Base-by-base conservation (phyloP, 2,797 vertebrate species). In the Sparidentex hasta region DNA sequence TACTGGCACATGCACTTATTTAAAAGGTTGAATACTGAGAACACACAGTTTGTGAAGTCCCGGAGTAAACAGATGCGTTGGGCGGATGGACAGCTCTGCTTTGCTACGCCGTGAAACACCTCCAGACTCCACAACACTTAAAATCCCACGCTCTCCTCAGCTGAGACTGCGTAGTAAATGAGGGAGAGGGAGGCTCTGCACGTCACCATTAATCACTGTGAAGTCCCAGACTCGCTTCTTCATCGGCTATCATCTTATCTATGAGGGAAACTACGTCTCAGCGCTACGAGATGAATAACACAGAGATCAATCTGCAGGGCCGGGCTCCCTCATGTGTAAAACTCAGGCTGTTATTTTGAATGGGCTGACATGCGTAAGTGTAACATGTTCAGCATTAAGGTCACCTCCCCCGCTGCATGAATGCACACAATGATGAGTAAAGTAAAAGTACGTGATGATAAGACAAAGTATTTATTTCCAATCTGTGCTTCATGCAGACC, bases 151-250 rank as follows among this genome's bases (percentile, higher is more conserved):
- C 61, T 71, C 47, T 41, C 50, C 41, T 74, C 64, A 1, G 54
- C 23, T 3, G 27, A 48, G 65, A 27, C 13, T 23, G 17, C 18
- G 2, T 12, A 8, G 62, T 16, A 9, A 63, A 56, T 57, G 43
- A 51, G 78, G 72, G 67, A 56, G 46, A 14, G 16, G 51, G 57
- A 62, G 73, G 62, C 52, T 71, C 41, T 16, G 50, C 29, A 38
- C 4, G 14, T 63, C 84, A 52, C 21, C 83, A 87, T 87, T 74
- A 74, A 85, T 85, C 86, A 84, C 43, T 56, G 27, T 51, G 52
- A 72, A 68, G 63, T 66, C 66, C 57, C 43, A 21, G 33, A 48
- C 47, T n/a, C 9, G 0, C 2, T 46, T 25, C 70, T 25, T 47
- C 48, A n/a, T 71, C 43, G 1, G 25, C 58, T 50, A 80, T 76